phyloP scores from a whole-genome alignment of 2,888 invertebrate genomes.

The Ectemnius continuus region DNA sequence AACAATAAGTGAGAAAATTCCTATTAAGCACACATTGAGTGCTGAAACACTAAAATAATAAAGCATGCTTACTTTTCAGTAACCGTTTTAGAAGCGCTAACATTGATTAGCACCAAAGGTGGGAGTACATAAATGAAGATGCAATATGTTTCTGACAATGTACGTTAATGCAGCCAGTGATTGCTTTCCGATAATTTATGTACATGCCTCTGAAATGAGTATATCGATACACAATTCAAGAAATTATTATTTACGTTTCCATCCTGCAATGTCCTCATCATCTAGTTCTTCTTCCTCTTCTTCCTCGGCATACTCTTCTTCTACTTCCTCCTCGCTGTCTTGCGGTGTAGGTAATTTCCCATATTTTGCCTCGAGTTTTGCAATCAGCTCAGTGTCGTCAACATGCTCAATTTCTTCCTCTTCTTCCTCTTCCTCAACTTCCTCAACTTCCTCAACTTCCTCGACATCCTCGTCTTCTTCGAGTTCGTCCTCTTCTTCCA shows the following conservation, averaged over 20 bases:
- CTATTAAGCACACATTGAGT: too few species aligned
- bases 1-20: too few species aligned
- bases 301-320: constrained; percentile 73
- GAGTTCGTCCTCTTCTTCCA: constrained; percentile 46
- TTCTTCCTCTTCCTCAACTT: constrained; percentile 67
- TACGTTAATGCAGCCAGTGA: constrained; percentile 6
- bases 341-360: constrained; percentile 31
- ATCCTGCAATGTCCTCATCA: constrained; percentile 61
- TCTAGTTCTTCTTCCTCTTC: constrained; percentile 66
- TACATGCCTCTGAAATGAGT: constrained; percentile 9
- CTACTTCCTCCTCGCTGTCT: constrained; percentile 77
- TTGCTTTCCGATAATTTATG: constrained; percentile 12
- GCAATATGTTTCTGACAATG: constrained; percentile 13
- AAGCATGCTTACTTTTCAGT: background rate
- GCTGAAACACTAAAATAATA: too few species aligned
- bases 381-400: constrained; percentile 85
- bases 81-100: constrained; percentile 8
- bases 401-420: constrained; percentile 79
- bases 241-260: constrained; percentile 76
- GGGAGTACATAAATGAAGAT: constrained; percentile 5
- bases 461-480: constrained; percentile 48
- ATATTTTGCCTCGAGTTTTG: constrained; percentile 79
- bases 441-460: constrained; percentile 58
- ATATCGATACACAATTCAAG: constrained; percentile 26
- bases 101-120: background rate